Evolutionary conservation across 2,113 vertebrate species (phyloP).

Genomic region (Pseudopodoces humilis): DNA sequence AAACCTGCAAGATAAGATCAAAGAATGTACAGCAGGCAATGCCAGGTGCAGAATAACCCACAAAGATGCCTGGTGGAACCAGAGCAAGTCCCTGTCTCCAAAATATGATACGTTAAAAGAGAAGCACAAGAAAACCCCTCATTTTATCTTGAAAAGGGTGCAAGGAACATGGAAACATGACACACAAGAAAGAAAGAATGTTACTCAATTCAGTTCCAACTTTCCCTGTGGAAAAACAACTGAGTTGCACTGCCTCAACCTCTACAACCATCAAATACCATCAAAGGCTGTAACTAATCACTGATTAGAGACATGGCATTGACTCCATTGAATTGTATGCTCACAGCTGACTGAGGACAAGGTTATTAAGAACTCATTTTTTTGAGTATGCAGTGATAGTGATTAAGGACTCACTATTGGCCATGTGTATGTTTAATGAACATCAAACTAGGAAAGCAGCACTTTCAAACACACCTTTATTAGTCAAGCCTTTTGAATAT

Average conservation of each 20-base stretch:
- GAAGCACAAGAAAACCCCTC: background rate
- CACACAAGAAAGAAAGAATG: background rate
- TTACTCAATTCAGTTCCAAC: background rate
- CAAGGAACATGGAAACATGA: background rate
- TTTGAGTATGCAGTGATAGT: background rate
- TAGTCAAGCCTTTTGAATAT: background rate
- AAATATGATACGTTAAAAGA: background rate
- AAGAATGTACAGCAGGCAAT: background rate
- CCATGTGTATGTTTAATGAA: background rate
- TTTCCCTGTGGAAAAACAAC: background rate
- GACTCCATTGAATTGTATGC: background rate
- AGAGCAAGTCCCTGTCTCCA: background rate
- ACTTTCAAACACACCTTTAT: background rate
- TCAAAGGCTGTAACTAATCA: background rate
- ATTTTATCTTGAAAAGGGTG: background rate
- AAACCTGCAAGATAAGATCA: conserved; percentile 12
- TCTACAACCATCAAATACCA: background rate
- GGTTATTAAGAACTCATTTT: background rate
- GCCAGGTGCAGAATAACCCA: background rate
- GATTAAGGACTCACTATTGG: background rate
- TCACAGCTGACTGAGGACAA: background rate
- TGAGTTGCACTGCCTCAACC: background rate
- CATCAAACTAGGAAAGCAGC: background rate
- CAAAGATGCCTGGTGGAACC: background rate
- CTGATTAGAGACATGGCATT: background rate